phyloP scores from a whole-genome alignment of 2,113 vertebrate genomes.

The Stegostoma tigrinum region DNA sequence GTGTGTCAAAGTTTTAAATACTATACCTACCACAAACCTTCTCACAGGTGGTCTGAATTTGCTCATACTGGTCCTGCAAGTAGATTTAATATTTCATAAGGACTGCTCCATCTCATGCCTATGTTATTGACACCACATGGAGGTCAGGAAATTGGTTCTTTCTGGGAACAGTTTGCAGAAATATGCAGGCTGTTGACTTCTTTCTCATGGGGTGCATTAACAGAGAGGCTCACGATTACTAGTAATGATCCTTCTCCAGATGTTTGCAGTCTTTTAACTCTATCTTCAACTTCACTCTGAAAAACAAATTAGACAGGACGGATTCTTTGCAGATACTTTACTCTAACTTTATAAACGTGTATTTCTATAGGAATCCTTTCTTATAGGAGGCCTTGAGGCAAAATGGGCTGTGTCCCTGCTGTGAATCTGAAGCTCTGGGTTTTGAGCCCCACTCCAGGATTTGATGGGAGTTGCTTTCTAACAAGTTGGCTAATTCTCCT shows the following conservation, averaged over 20 bases:
- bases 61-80: conserved; percentile 64
- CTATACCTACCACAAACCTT: conserved; percentile 56
- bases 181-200: conserved; percentile 79
- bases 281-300: conserved; percentile 57
- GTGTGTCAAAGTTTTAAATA: conserved; percentile 55
- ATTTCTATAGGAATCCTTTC: conserved; percentile 42
- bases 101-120: conserved; percentile 75
- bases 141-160: conserved; percentile 86
- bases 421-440: background rate
- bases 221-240: conserved; percentile 81
- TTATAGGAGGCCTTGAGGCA: background rate
- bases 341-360: conserved; percentile 49
- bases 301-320: conserved; percentile 63
- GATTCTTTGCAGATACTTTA: conserved; percentile 59
- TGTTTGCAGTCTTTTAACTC: conserved; percentile 70
- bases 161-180: conserved; percentile 86
- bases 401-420: background rate
- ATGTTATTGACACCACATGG: conserved; percentile 97
- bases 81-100: conserved; percentile 97
- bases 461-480: background rate
- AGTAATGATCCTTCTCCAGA: conserved; percentile 81
- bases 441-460: background rate
- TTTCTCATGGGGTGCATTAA: conserved; percentile 72
- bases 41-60: conserved; percentile 90
- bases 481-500: background rate